Evolutionary conservation across 2,797 vertebrate genomes (phyloP).

Genomic region (Parauchenoglanis ngamensis): DNA sequence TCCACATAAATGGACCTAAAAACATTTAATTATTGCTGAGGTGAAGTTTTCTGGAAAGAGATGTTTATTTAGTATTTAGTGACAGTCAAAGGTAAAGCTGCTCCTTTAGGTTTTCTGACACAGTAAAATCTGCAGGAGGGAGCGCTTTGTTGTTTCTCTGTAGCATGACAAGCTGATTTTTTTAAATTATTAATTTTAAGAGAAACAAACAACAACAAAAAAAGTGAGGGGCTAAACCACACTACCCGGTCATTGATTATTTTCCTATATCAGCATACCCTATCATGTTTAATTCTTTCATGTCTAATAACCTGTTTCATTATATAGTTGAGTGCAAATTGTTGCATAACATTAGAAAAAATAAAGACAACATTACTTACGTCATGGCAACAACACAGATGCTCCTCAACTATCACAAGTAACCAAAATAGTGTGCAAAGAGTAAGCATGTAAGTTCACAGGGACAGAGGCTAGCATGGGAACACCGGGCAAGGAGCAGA

Average conservation of each 20-base stretch:
- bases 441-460: background rate
- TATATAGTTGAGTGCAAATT: background rate
- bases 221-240: background rate
- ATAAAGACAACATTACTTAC: no score
- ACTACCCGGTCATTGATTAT: background rate
- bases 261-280: background rate
- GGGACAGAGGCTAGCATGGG: background rate
- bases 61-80: background rate
- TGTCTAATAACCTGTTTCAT: background rate
- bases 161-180: no score
- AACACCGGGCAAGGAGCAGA: background rate
- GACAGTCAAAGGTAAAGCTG: background rate
- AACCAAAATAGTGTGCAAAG: no score
- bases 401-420: no score
- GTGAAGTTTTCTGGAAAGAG: background rate
- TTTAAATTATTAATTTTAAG: background rate
- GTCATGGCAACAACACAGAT: no score
- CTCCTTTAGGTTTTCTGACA: background rate
- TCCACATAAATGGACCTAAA: background rate
- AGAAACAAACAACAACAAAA: background rate
- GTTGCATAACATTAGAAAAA: no score
- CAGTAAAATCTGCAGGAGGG: no score
- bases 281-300: background rate
- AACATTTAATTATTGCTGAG: background rate
- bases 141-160: background rate